Percentiles rank a stretch among this genome's conserved stretches.
Conservation (phyloP, 2,888 invertebrate genomes). For the Acleris literana region DNA sequence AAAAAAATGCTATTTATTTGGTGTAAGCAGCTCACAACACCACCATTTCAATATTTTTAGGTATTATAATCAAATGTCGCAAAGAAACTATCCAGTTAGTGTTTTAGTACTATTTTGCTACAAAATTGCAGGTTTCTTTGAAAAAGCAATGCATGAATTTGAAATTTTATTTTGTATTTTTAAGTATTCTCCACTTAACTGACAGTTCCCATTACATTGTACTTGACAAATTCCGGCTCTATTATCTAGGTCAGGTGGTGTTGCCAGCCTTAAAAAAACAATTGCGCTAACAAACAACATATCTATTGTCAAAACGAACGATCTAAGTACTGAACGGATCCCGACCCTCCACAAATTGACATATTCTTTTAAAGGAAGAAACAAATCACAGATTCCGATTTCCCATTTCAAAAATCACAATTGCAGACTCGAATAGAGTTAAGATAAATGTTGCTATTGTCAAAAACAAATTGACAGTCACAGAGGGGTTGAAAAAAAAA, state of each 20-base stretch:
- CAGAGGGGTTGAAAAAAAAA: constrained; percentile 63
- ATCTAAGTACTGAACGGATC: constrained; percentile 67
- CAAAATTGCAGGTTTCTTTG: too few species aligned
- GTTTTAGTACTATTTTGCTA: background rate
- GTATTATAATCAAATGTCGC: background rate
- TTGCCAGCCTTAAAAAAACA: constrained; percentile 52
- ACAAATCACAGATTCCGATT: constrained; percentile 59
- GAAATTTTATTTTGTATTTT: background rate
- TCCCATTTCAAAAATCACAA: constrained; percentile 46
- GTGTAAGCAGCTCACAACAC: constrained; percentile 58
- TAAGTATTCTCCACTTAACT: background rate
- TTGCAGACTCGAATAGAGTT: constrained; percentile 43
- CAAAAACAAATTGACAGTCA: constrained; percentile 46
- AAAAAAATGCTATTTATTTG: constrained; percentile 60
- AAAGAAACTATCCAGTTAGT: constrained; percentile 1
- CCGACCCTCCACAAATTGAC: constrained; percentile 60
- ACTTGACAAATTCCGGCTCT: background rate
- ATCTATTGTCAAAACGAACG: constrained; percentile 53
- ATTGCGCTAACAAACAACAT: constrained; percentile 64
- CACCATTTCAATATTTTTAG: constrained; percentile 40
- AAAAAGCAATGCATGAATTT: background rate
- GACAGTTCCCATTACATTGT: background rate
- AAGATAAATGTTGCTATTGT: constrained; percentile 59
- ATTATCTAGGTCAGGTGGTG: constrained; percentile 44
- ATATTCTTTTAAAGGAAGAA: constrained; percentile 50